Base-by-base conservation (phyloP, 2,797 vertebrate species). In the Gouania willdenowi region DNA sequence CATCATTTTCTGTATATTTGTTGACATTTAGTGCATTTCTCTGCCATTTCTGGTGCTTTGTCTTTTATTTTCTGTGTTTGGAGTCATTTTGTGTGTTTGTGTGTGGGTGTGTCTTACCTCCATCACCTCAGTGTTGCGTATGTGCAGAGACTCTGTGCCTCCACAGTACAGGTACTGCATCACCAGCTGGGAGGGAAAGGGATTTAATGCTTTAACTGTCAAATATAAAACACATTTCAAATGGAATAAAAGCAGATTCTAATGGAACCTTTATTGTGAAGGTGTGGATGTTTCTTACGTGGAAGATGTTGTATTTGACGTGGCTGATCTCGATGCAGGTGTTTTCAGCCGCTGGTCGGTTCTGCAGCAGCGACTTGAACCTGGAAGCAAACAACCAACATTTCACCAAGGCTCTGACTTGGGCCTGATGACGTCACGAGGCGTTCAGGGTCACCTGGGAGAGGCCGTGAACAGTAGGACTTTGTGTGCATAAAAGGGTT, bases 111-210 rank as follows among this genome's bases (percentile, higher is more conserved):
- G 14, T 26, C 62, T 67, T 73, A 98, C 96, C 95, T 99, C 96
- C 93, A 99, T 95, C 11, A 98, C 91, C 83, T 99, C 96, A 26
- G 93, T 97, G 83, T 96, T 98, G 77, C 95, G 94, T 82, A 99
- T 97, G 81, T 98, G 91, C 74, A 99, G 84, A 8, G 91, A 91
- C 72, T 99, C 96, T 1, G 96, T 92, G 64, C 95, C 95, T 42
- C 96, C 95, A 0, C 87, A 95, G 77, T 99, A 99, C 46, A 99
- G 91, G 69, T 97, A 99, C 90, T 98, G 95, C 96, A 99, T 99
- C 64, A 99, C 93, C 86, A 98, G 62, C 95, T 98, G 88, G 18
- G 91, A 93, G 31, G 85, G 34, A 90, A 31, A 53, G 6, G 31
- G 13, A 14, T 14, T 14, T 13, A 14, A 14, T 2, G 13, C 3